Base-by-base conservation (phyloP, 2,888 invertebrate species). In the Pimpla rufipes region DNA sequence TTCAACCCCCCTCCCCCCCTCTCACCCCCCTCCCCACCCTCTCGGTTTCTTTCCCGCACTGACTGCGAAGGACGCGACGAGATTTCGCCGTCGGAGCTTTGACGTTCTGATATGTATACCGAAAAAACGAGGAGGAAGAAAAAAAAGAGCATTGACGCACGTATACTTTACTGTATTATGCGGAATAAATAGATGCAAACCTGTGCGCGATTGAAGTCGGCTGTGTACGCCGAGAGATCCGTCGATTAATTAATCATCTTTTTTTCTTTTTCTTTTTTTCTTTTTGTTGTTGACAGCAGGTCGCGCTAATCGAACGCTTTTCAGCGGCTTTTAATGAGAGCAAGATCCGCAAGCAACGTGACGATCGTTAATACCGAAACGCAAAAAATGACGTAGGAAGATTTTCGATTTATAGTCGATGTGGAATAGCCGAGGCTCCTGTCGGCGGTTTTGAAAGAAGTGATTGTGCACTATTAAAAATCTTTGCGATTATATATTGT, bases 1-100 rank as follows among this genome's bases (percentile, higher is more conserved):
- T 84, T 70, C 86, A 83, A 88, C 87, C 84, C 62, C 62, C 62
- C 62, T 29, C 29, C 3, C 29, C 5, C 29, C 5, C 3, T 29
- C 29, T 29, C 29, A 29, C 5, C 29, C 5, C 29, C 5, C 81
- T 74, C 71, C 86, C 86, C n/a, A n/a, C n/a, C 85, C 21, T 16
- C 35, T 68, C 62, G 13, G 35, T 62, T 29, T 68, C 62, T 64
- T 64, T 62, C 21, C 16, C 37, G 16, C 55, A 62, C 59, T 23
- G 45, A 57, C 23, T 21, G 37, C 47, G 29, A 35, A 62, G 10
- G 18, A 16, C 52, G n/a, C 13, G 45, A 10, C 42, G 42, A 57
- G 47, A 29, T 45, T 82, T 55, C 47, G 62, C 16, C 68, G 62
- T 68, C 57, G 21, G 76, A 76, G 66, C 66, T 76, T 81, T 71